phyloP scores from a whole-genome alignment of 2,113 vertebrate species.

The Podarcis cretensis region DNA sequence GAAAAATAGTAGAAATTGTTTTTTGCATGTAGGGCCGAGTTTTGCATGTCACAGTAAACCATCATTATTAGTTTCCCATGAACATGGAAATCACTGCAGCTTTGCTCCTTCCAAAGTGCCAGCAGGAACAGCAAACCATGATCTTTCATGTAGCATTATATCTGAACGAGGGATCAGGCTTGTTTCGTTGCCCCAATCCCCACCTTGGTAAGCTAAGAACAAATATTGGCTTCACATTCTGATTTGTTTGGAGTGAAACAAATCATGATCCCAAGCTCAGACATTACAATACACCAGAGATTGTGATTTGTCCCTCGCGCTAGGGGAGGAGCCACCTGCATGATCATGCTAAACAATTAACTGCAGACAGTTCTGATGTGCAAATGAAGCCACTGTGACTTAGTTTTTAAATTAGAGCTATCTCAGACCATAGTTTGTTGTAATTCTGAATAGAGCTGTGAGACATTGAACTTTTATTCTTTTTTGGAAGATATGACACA shows the following conservation, averaged over 20 bases:
- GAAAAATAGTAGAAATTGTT: background rate
- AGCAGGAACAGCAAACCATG: too few relatives aligned
- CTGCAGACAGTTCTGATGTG: background rate
- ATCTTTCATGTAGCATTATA: background rate
- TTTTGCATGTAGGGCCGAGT: background rate
- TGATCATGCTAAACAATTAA: background rate
- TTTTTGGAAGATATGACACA: constrained; percentile 80
- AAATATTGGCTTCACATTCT: background rate
- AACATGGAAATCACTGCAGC: background rate
- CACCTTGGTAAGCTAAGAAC: too few relatives aligned
- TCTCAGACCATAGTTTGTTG: background rate
- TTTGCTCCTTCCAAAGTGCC: too few relatives aligned
- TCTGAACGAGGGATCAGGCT: background rate
- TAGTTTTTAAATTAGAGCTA: background rate
- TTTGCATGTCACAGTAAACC: background rate
- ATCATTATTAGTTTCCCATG: background rate
- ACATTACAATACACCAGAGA: background rate
- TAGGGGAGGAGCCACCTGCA: background rate
- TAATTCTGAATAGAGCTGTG: background rate
- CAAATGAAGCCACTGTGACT: background rate
- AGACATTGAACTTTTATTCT: background rate
- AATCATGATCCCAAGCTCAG: background rate
- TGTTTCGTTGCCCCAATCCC: too few relatives aligned
- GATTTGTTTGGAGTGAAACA: background rate
- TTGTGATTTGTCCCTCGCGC: background rate